These are phyloP conservation scores for Hypena proboscidalis DNA, from an alignment of 2,888 invertebrate species.

Conservation along the genomic window DNA sequence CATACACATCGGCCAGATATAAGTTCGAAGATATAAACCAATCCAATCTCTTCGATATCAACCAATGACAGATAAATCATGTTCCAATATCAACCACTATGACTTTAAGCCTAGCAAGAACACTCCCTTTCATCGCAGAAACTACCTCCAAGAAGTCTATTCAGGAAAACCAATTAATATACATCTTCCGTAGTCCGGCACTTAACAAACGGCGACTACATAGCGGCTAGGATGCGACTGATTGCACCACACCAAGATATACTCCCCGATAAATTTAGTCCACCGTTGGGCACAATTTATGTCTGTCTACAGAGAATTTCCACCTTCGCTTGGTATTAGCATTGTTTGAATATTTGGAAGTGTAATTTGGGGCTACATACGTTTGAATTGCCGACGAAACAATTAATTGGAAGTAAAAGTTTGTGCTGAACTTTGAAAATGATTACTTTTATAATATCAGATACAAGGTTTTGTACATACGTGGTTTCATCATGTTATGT, in stretches of 20 bases:
- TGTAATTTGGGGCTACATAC: slow-evolving; percentile 12
- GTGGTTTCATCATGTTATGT: background rate
- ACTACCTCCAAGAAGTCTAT: too few relatives aligned
- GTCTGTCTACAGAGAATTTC: slow-evolving; percentile 37
- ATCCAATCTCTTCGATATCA: too few relatives aligned
- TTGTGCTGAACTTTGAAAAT: too few relatives aligned
- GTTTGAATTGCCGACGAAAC: background rate
- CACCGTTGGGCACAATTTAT: slow-evolving; percentile 35
- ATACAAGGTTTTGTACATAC: slow-evolving; percentile 7
- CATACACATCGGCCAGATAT: too few relatives aligned
- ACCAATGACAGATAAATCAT: too few relatives aligned
- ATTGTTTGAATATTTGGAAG: slow-evolving; percentile 25
- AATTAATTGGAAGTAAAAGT: too few relatives aligned
- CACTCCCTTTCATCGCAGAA: too few relatives aligned
- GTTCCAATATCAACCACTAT: too few relatives aligned
- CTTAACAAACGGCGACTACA: slow-evolving; percentile 29
- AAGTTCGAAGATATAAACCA: too few relatives aligned
- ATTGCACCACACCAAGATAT: slow-evolving; percentile 46
- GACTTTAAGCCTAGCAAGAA: too few relatives aligned
- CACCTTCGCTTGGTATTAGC: slow-evolving; percentile 31
- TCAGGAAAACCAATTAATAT: slow-evolving; percentile 10
- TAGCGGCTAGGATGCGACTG: slow-evolving; percentile 22
- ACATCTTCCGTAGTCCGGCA: slow-evolving; percentile 9
- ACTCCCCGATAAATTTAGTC: slow-evolving; percentile 42
- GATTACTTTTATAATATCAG: too few relatives aligned